Conservation (phyloP, 2,113 vertebrate species). For the Halcyon senegalensis region DNA sequence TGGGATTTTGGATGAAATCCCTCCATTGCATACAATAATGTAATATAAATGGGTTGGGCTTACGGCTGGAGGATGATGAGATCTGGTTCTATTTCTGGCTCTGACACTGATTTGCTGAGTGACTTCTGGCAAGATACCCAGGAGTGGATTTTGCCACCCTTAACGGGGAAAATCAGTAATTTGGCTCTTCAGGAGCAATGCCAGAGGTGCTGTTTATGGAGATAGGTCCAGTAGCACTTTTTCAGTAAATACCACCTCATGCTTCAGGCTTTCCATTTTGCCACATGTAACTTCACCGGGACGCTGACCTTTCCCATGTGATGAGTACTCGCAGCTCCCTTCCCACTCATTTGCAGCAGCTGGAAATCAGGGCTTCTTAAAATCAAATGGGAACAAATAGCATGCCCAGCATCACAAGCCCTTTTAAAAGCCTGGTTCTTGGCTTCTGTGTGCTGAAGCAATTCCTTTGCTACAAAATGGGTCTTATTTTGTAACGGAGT, state of each 20-base stretch:
- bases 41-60: not conserved
- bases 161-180: not conserved
- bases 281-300: not conserved
- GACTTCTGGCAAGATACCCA: not conserved
- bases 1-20: slow-evolving; percentile 19
- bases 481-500: not conserved
- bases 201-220: not conserved
- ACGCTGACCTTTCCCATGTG: not conserved
- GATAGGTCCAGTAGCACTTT: accelerated
- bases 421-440: not conserved
- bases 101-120: not conserved
- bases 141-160: not conserved
- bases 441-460: not conserved
- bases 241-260: not conserved
- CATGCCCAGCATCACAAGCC: not conserved
- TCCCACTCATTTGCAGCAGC: not conserved
- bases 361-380: not conserved
- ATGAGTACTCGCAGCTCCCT: not conserved
- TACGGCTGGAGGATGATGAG: not conserved
- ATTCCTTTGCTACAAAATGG: not conserved
- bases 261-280: not conserved
- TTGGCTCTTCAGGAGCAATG: not conserved
- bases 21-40: not conserved
- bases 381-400: not conserved
- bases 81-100: slow-evolving; percentile 31